Percentiles rank a stretch among this genome's conserved stretches.
These are phyloP conservation scores for Drosophila peninsularis DNA, from an alignment of 2,888 invertebrate species.

Conservation along the genomic window DNA sequence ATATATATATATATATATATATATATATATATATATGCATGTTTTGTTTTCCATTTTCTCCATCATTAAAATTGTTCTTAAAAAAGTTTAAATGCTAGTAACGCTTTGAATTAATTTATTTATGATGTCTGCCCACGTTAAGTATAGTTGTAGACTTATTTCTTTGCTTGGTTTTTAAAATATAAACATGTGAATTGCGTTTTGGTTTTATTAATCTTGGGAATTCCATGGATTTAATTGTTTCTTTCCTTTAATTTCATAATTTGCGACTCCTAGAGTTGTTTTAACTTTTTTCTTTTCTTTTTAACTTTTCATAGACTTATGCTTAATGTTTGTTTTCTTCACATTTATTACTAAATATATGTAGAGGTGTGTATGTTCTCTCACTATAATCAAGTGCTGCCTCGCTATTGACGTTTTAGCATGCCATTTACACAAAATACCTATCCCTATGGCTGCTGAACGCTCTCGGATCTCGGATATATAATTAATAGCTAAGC, in stretches of 20 bases:
- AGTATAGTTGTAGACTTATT: slow-evolving; percentile 47
- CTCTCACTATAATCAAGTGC: slow-evolving; percentile 57
- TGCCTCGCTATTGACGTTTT: slow-evolving; percentile 46
- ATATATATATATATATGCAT: slow-evolving; percentile 29
- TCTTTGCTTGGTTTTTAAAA: slow-evolving; percentile 56
- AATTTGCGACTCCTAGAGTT: slow-evolving; percentile 69
- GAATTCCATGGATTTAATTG: slow-evolving; percentile 65
- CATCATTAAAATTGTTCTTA: slow-evolving; percentile 75
- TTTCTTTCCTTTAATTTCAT: slow-evolving; percentile 66
- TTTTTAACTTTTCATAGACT: slow-evolving; percentile 69
- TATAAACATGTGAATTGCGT: slow-evolving; percentile 64
- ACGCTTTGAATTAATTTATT: slow-evolving; percentile 70
- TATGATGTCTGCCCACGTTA: slow-evolving; percentile 73
- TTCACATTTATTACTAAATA: slow-evolving; percentile 78
- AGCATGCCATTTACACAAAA: slow-evolving; percentile 67
- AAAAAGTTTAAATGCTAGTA: slow-evolving; percentile 78
- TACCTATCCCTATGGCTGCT: slow-evolving; percentile 58
- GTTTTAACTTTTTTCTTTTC: slow-evolving; percentile 48
- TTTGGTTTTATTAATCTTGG: slow-evolving; percentile 58
- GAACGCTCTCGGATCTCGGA: slow-evolving; percentile 35
- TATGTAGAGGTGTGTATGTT: slow-evolving; percentile 72
- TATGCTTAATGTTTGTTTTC: slow-evolving; percentile 69
- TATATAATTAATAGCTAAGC: slow-evolving; percentile 50
- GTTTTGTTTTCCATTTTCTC: slow-evolving; percentile 43
- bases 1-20: slow-evolving; percentile 28